Conservation (phyloP, 2,797 vertebrate genomes). For the Emys orbicularis region DNA sequence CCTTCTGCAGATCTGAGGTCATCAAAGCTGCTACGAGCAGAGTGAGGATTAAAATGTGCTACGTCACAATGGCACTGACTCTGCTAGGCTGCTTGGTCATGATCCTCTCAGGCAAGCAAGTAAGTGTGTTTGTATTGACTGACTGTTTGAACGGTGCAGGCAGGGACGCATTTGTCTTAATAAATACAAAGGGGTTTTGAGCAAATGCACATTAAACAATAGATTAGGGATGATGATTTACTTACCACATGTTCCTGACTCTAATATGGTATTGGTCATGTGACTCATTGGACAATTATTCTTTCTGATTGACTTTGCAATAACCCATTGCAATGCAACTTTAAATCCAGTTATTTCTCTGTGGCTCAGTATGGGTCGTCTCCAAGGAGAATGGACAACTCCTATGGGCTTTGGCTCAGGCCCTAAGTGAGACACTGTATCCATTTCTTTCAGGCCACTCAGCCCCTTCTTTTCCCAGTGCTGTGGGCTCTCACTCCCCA, state of each 20-base stretch:
- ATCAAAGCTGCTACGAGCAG: slow-evolving; percentile 27
- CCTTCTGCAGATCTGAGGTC: slow-evolving; percentile 51
- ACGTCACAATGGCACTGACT: slow-evolving; percentile 65
- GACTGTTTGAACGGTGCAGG: accelerated
- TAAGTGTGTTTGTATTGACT: background rate
- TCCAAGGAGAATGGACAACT: background rate
- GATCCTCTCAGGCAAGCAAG: slow-evolving; percentile 70
- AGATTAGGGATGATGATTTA: background rate
- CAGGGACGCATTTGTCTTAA: background rate
- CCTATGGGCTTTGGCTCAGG: background rate
- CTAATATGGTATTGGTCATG: accelerated
- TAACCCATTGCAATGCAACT: accelerated
- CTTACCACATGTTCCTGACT: background rate
- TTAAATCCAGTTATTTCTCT: background rate
- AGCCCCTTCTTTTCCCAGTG: background rate
- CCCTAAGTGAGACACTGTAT: too few relatives aligned
- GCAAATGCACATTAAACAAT: accelerated
- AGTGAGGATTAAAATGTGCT: slow-evolving; percentile 68
- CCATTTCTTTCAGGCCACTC: background rate
- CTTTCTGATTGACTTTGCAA: background rate
- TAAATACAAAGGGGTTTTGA: background rate
- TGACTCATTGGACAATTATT: background rate
- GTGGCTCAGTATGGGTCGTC: background rate
- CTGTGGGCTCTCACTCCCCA: accelerated
- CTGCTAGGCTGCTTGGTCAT: slow-evolving; percentile 67